Evolutionary conservation across 2,797 vertebrate genomes (phyloP), one percentile per base, ranked within the genome.

Genomic region (Chiloscyllium punctatum): DNA sequence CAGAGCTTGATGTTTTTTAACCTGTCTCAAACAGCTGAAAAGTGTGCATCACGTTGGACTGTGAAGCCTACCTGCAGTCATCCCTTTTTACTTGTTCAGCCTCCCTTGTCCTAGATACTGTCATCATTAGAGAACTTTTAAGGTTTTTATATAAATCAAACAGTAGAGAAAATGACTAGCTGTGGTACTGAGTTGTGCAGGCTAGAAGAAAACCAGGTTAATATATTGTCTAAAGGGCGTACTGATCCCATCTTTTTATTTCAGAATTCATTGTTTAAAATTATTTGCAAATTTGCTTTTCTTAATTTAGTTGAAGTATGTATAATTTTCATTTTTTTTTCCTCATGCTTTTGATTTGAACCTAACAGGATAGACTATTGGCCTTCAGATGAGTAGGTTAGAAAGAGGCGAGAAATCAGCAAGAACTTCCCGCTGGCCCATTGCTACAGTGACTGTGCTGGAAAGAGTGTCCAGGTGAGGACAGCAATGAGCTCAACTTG

Each of bases 351-450:
- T 92, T 42, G 18, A 92, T 92, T 92, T 92, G 23, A 42, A 92
- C 8, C 68, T 21, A 69, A 69, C 16, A 92, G 66, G 1, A 18
- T 42, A 42, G 66, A 69, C 21, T 62, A 23, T 92, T 69, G 66
- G n/a, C 90, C 90, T 92, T 66, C 66, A 25, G 11, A 92, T 92
- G 62, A 42, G n/a, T 92, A 42, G 66, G 90, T 69, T 92, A 92
- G 66, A 42, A 66, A 66, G 62, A 25, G 90, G 90, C 42, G 62
- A 69, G 90, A 66, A 91, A 66, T 23, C n/a, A 69, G 16, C 90
- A 92, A 69, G 90, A 68, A 92, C 11, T 42, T 42, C 37, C 8
- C 2, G n/a, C 2, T 21, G 37, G 21, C 23, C 62, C 66, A 68
- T 68, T 69, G 62, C 90, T 25, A 25, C 66, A 92, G 66, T 68